Conservation (phyloP, 2,797 vertebrate species). For the Molossus molossus region DNA sequence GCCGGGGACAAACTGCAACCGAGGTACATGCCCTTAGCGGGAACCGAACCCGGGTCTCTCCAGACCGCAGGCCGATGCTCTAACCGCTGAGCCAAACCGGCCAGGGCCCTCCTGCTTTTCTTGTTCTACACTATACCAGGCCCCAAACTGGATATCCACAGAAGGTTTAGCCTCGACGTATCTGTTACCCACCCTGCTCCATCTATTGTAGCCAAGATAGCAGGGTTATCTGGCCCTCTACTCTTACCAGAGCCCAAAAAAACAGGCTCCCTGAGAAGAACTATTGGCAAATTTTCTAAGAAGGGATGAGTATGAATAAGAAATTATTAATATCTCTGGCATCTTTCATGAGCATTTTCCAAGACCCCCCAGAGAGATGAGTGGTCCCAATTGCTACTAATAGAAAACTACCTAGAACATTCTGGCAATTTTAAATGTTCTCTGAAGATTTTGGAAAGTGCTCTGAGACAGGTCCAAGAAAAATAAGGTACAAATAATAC, state of each 20-base stretch:
- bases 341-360: not conserved
- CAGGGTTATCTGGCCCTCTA: not conserved
- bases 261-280: not conserved
- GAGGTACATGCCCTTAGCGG: too few relatives aligned
- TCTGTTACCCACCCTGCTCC: not conserved
- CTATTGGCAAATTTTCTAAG: constrained; percentile 38
- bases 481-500: not conserved
- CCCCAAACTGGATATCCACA: not conserved
- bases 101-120: not conserved
- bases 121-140: not conserved
- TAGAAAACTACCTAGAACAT: not conserved
- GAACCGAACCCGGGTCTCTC: too few relatives aligned
- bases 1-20: too few relatives aligned
- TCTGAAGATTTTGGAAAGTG: not conserved
- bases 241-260: not conserved
- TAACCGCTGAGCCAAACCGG: too few relatives aligned
- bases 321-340: not conserved
- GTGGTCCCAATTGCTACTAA: not conserved
- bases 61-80: too few relatives aligned
- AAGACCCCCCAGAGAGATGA: not conserved
- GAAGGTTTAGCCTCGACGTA: not conserved
- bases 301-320: not conserved
- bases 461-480: not conserved
- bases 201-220: not conserved
- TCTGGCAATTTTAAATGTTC: not conserved